A percentile compares a stretch with the other conserved stretches of the same genome.
phyloP scores from a whole-genome alignment of 2,797 vertebrate genomes.

The Heterohyrax brucei region DNA sequence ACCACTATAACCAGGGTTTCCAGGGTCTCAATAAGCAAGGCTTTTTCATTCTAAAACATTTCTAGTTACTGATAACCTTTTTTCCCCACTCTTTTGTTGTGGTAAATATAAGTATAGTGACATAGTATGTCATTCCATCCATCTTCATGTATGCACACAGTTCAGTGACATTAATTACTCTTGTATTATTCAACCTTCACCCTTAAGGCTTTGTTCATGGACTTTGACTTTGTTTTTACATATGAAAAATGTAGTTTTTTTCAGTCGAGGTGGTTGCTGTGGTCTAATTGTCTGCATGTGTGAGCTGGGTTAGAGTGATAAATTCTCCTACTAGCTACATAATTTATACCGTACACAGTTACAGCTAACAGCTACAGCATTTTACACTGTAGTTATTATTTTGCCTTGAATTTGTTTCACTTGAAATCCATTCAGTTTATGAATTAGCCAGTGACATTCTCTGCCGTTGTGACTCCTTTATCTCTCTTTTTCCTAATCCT shows the following conservation, averaged over 20 bases:
- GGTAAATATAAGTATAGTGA: not conserved
- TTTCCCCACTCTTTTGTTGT: not conserved
- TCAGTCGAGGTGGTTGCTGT: not conserved
- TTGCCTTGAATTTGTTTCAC: not conserved
- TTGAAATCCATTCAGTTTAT: not conserved
- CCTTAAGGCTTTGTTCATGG: not conserved
- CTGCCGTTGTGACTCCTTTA: not conserved
- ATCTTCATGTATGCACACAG: no score
- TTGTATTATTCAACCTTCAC: not conserved
- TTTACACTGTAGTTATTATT: not conserved
- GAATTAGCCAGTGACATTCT: not conserved
- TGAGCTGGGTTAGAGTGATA: not conserved
- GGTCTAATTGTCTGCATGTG: not conserved
- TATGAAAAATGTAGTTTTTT: not conserved
- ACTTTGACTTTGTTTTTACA: not conserved
- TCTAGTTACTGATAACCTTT: constrained; percentile 1
- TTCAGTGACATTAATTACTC: not conserved
- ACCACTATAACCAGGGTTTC: no score
- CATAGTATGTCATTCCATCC: not conserved
- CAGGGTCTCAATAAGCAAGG: not conserved
- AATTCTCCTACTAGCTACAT: not conserved
- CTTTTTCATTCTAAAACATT: not conserved
- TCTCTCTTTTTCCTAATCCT: rapidly evolving
- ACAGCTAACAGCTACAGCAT: not conserved
- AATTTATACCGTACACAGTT: not conserved